These are phyloP conservation scores for Aradophagus sp. DNA, from an alignment of 1,140 invertebrate species.

Conservation along the genomic window DNA sequence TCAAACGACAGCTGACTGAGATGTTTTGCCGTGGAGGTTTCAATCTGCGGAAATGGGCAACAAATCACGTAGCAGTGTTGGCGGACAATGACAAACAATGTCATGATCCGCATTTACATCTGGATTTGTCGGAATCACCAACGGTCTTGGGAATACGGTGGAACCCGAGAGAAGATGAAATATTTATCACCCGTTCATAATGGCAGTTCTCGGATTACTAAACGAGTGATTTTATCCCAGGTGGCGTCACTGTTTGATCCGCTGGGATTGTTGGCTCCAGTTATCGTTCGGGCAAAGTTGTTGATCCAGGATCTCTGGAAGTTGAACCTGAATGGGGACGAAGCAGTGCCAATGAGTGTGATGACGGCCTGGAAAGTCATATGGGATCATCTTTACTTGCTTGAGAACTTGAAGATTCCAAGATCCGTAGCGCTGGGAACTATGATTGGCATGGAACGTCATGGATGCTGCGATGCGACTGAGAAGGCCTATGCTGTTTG, in stretches of 20 bases:
- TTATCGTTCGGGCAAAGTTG: conserved; percentile 21
- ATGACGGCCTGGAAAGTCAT: conserved; percentile 1
- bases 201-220: too few species aligned
- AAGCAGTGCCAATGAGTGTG: conserved; percentile 7
- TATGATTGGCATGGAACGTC: conserved; percentile 10
- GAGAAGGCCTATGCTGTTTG: conserved; percentile 59
- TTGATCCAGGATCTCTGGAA: conserved; percentile 25
- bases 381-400: conserved; percentile 1
- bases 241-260: conserved; percentile 21
- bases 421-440: neutral
- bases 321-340: conserved; percentile 13
- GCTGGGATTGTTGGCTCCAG: conserved; percentile 13
- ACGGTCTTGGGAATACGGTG: conserved; percentile 20
- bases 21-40: conserved; percentile 9
- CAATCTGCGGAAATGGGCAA: conserved; percentile 16
- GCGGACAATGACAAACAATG: neutral
- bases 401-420: conserved; percentile 5
- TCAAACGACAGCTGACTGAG: conserved; percentile 8
- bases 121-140: conserved; percentile 15
- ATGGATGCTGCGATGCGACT: conserved; percentile 65
- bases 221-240: conserved; percentile 17
- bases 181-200: too few species aligned
- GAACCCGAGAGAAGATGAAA: conserved; percentile 7
- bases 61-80: conserved; percentile 3
- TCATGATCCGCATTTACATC: conserved; percentile 2